These are phyloP conservation scores for human (Homo sapiens) DNA, from an alignment of 2,113 vertebrate species.

Conservation along the genomic window DNA sequence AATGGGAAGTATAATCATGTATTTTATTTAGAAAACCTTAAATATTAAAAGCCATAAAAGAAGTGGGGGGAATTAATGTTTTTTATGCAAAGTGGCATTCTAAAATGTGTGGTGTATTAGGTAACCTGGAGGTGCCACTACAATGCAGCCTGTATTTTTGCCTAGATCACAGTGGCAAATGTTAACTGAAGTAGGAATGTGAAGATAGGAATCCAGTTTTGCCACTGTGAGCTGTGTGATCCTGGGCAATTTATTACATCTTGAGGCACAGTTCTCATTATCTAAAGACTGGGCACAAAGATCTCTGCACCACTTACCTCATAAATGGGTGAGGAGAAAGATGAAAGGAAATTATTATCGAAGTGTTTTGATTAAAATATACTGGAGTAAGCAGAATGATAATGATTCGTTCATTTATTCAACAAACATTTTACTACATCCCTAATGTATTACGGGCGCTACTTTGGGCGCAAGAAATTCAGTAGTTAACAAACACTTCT, in stretches of 20 bases:
- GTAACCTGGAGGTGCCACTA: background rate
- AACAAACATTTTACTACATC: background rate
- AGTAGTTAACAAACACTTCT: background rate
- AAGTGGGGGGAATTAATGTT: background rate
- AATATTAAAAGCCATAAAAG: background rate
- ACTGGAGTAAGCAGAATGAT: background rate
- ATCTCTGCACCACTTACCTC: background rate
- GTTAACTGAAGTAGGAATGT: background rate
- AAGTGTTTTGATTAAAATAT: background rate
- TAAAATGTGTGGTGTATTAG: background rate
- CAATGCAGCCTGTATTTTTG: background rate
- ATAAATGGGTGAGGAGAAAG: background rate
- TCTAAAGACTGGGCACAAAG: background rate
- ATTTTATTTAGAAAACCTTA: slow-evolving; percentile 31
- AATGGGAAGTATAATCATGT: background rate
- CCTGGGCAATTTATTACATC: background rate
- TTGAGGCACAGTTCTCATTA: background rate
- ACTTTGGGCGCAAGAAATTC: background rate
- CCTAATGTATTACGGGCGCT: background rate
- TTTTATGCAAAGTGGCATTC: background rate
- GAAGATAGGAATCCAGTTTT: background rate
- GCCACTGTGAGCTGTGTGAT: background rate
- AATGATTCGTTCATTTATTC: background rate
- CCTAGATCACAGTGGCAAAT: background rate
- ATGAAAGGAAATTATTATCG: background rate